A percentile compares a stretch with the other conserved stretches of the same genome.
These are phyloP conservation scores for Haemorhous mexicanus DNA, from an alignment of 2,113 vertebrate species.

Conservation along the genomic window DNA sequence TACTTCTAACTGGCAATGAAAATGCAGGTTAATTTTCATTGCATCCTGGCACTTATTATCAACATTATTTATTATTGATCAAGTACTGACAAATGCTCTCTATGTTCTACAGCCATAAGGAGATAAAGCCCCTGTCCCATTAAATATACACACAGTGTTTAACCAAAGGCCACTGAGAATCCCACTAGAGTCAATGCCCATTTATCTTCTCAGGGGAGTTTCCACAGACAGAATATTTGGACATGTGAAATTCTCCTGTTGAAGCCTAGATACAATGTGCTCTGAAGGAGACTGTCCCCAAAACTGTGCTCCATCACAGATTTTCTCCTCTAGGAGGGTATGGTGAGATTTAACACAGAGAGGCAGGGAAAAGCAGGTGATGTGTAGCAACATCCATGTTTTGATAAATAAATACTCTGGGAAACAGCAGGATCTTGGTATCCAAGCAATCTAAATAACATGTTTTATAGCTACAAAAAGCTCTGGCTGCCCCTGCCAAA, in stretches of 20 bases:
- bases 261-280: neutral
- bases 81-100: constrained; percentile 1
- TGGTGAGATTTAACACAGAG: accelerated
- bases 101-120: neutral
- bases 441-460: neutral
- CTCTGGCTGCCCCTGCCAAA: neutral
- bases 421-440: neutral
- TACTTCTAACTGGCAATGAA: neutral
- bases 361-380: neutral
- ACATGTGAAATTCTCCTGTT: neutral
- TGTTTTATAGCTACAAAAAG: neutral
- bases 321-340: neutral
- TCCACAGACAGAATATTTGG: neutral
- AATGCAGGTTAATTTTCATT: neutral
- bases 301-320: neutral
- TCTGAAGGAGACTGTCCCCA: neutral
- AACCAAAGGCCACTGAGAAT: neutral
- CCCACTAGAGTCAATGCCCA: neutral
- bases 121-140: neutral
- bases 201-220: neutral
- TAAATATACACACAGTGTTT: neutral
- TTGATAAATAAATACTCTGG: neutral
- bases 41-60: neutral
- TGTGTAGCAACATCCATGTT: neutral
- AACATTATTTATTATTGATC: constrained; percentile 43